These are phyloP conservation scores for Terrapene triunguis DNA, from an alignment of 2,113 vertebrate species.

Conservation along the genomic window DNA sequence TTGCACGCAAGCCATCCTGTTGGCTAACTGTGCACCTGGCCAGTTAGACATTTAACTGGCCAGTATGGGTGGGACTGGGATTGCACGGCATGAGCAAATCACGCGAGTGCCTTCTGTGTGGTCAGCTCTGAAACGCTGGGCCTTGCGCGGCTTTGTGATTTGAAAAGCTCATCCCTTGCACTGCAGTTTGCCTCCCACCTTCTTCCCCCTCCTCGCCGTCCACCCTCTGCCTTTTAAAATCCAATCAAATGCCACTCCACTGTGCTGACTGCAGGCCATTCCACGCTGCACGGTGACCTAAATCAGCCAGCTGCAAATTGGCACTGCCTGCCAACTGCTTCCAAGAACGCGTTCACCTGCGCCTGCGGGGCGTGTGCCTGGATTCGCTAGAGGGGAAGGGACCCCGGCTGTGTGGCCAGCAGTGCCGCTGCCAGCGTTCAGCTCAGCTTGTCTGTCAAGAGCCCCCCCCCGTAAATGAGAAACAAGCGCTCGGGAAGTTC, in stretches of 20 bases:
- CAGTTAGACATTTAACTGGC: not conserved
- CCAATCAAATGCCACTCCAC: not conserved
- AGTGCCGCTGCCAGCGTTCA: not conserved
- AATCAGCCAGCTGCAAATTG: not conserved
- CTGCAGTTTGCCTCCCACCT: not conserved
- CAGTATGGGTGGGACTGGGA: not conserved
- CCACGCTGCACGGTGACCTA: not conserved
- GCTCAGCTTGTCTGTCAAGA: not conserved
- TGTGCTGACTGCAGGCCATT: not conserved
- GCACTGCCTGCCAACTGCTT: not conserved
- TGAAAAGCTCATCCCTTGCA: not conserved
- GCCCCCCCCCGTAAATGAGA: not conserved
- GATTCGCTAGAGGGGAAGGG: not conserved
- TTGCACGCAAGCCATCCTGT: not conserved
- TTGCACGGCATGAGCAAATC: not conserved
- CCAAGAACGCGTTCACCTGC: not conserved
- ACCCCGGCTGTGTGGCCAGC: not conserved
- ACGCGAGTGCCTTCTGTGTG: not conserved
- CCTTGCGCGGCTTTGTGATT: not conserved
- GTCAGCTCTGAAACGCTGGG: not conserved
- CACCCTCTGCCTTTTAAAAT: not conserved
- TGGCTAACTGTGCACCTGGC: too few relatives aligned
- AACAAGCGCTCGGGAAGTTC: not conserved
- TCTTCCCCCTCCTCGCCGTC: not conserved
- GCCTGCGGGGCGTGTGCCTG: not conserved